Evolutionary conservation across 2,888 invertebrate species (phyloP), one percentile per base, ranked within the genome.

Genomic region (Lasius fuliginosus): DNA sequence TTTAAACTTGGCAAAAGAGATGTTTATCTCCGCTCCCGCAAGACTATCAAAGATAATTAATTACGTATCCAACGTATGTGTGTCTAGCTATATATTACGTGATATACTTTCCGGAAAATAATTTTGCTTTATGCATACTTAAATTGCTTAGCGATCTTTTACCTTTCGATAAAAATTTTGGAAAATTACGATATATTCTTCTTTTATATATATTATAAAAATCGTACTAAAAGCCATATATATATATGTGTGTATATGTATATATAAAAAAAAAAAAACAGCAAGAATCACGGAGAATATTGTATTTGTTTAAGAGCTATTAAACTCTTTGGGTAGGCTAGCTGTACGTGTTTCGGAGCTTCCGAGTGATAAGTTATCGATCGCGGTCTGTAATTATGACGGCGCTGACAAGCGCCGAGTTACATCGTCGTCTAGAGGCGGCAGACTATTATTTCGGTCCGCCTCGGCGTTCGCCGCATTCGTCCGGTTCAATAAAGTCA

Each of bases 361-460:
- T 81, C 60, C 33, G 46, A 73, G 74, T 73, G 79, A 81, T 81
- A 81, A 73, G 79, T 81, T 81, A 81, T 81, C 74, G 79, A 81
- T 81, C 79, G 79, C 46, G 74, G 73, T 81, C 79, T 81, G 74
- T 81, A 81, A 81, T 81, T 81, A 81, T 81, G 82, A 73, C 82
- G 64, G 30, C 30, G 40, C 62, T 74, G 53, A 40, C 75, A 82
- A 82, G 62, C 42, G 36, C 73, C 76, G 75, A 49, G 53, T 75
- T 64, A 82, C 62, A 64, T 42, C 75, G 40, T 62, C 73, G 73
- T 73, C 73, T 75, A 27, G 76, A 75, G 64, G 27, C 62, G 75
- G 64, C 27, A 36, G 56, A 76, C 53, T 73, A 73, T 75, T 82
- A 82, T 64, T 82, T 75, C 64, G 65, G 82, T 71, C 18, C n/a